Conservation (phyloP, 2,113 vertebrate species). For the Heterocephalus glaber region DNA sequence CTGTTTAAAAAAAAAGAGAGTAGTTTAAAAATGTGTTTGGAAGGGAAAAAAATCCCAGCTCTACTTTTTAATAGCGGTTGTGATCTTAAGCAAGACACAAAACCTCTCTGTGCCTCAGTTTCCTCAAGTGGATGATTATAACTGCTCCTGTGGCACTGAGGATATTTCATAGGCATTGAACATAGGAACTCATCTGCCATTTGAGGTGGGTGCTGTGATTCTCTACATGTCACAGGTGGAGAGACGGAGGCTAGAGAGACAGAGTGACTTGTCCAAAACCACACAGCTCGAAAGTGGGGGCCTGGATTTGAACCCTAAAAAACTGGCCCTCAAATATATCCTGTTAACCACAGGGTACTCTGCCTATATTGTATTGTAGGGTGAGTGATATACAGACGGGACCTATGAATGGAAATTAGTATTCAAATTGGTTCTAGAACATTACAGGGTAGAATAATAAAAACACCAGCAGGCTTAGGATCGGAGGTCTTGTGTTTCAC, state of each 20-base stretch:
- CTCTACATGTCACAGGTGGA: not conserved
- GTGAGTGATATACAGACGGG: not conserved
- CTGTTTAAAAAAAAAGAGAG: not conserved
- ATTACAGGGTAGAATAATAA: not conserved
- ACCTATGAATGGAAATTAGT: conserved; percentile 6
- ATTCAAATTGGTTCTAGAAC: not conserved
- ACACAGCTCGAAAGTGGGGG: not conserved
- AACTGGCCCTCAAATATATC: not conserved
- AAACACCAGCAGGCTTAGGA: not conserved
- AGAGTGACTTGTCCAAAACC: not conserved
- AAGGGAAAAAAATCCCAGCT: not conserved
- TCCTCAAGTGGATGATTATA: not conserved
- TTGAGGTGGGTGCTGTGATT: not conserved
- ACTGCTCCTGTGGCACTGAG: not conserved
- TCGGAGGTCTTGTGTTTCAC: not conserved
- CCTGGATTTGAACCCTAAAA: not conserved
- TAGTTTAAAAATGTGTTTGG: conserved; percentile 33
- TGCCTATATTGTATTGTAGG: not conserved
- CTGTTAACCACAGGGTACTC: not conserved
- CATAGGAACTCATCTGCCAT: not conserved
- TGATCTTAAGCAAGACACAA: not conserved
- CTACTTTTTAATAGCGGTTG: not conserved
- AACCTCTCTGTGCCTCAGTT: not conserved
- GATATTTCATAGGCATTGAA: not conserved
- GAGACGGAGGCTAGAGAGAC: not conserved